These are phyloP conservation scores for Hemicentrotus pulcherrimus DNA, from an alignment of 35 echinoderm and acorn worm species.

Conservation along the genomic window DNA sequence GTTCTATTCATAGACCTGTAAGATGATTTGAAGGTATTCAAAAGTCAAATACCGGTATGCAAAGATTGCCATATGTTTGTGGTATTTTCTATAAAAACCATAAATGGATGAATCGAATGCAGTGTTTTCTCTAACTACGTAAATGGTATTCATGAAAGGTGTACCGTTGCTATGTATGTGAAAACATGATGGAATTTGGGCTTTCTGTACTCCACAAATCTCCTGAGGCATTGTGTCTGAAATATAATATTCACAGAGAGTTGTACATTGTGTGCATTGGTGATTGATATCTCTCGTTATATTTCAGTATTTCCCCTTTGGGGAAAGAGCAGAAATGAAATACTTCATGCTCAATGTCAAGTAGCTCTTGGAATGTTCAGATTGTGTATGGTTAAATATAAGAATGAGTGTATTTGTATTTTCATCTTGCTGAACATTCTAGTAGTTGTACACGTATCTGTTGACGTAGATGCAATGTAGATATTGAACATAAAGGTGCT, in stretches of 20 bases:
- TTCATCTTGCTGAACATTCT: no score
- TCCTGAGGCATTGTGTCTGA: background rate
- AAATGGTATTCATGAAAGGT: no score
- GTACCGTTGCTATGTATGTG: background rate
- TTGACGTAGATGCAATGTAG: no score
- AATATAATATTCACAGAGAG: background rate
- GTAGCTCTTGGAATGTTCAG: no score
- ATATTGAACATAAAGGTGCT: no score
- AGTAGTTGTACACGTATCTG: no score
- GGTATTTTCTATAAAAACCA: background rate
- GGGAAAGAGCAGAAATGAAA: background rate
- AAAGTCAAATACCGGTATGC: background rate
- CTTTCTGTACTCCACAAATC: background rate
- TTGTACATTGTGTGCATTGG: background rate
- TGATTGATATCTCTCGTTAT: background rate
- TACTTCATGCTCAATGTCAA: no score
- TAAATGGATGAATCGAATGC: background rate
- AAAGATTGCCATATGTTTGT: background rate
- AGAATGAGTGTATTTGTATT: no score
- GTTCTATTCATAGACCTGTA: no score
- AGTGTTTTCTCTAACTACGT: background rate
- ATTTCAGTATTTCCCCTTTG: background rate
- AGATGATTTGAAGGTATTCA: background rate
- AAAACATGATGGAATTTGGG: background rate
- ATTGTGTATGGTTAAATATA: no score